Percentiles rank a stretch among this genome's conserved stretches.
These are phyloP conservation scores for Orthonevra nobilis DNA, from an alignment of 2,888 invertebrate genomes.

Conservation along the genomic window DNA sequence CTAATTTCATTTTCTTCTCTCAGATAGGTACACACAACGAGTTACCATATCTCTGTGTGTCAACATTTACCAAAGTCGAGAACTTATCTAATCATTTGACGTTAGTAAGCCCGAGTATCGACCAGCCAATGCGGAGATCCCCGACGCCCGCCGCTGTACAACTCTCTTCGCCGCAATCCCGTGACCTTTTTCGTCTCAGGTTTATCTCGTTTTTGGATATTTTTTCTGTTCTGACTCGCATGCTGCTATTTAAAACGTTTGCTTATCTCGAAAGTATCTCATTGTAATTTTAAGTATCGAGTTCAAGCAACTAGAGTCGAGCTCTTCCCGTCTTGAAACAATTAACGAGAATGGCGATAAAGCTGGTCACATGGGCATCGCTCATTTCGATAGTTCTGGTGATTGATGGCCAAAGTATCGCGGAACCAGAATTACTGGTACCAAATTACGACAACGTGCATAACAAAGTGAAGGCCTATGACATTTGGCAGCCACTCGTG, in stretches of 20 bases:
- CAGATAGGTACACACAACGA: background rate
- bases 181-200: slow-evolving; percentile 6
- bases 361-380: background rate
- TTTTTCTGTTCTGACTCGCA: background rate
- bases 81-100: slow-evolving; percentile 42
- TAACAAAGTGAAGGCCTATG: slow-evolving; percentile 69
- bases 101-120: slow-evolving; percentile 6
- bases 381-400: background rate
- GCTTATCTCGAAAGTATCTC: slow-evolving; percentile 10
- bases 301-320: slow-evolving; percentile 46
- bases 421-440: slow-evolving; percentile 39
- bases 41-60: slow-evolving; percentile 13
- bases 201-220: slow-evolving; percentile 29
- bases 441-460: slow-evolving; percentile 64
- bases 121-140: slow-evolving; percentile 21
- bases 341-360: slow-evolving; percentile 20
- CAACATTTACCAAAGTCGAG: slow-evolving; percentile 1
- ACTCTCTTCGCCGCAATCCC: slow-evolving; percentile 31
- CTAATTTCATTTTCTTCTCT: background rate
- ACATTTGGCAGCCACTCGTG: slow-evolving; percentile 71
- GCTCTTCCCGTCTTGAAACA: too few species aligned
- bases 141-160: too few species aligned
- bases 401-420: slow-evolving; percentile 27
- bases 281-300: slow-evolving; percentile 8
- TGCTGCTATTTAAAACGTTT: slow-evolving; percentile 31